A percentile compares a stretch with the other conserved stretches of the same genome.
Conservation (phyloP, 2,888 invertebrate species). For the Drosophila eohydei region DNA sequence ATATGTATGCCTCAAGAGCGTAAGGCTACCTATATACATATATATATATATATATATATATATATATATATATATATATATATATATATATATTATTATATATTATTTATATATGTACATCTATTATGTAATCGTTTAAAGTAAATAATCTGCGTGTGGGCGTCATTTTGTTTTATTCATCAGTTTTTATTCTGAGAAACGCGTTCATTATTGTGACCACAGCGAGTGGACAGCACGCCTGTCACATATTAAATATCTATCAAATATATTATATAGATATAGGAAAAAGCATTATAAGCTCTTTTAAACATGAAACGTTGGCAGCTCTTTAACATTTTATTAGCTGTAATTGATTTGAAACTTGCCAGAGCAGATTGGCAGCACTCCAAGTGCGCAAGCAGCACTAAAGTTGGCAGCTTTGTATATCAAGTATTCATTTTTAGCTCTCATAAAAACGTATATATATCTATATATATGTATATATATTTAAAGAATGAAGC, state of each 20-base stretch:
- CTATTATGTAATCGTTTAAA: not conserved
- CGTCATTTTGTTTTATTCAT: not conserved
- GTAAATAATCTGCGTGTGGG: not conserved
- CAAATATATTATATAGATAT: not conserved
- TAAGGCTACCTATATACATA: not conserved
- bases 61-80: not conserved
- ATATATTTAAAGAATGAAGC: no score
- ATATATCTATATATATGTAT: no score
- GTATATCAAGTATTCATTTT: no score
- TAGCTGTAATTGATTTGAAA: no score
- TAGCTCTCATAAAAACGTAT: no score
- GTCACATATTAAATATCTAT: not conserved
- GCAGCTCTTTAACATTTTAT: not conserved
- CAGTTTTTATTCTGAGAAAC: not conserved
- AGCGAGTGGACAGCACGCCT: not conserved
- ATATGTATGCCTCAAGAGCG: conserved; percentile 8
- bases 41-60: not conserved
- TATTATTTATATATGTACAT: not conserved
- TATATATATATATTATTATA: not conserved
- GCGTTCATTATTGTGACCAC: not conserved
- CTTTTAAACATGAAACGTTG: not conserved
- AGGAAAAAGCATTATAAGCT: not conserved
- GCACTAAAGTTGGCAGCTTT: no score
- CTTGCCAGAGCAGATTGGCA: conserved; percentile 1
- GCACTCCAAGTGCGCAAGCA: no score